phyloP scores from a whole-genome alignment of 2,888 invertebrate species.

The Embidobia sp. region DNA sequence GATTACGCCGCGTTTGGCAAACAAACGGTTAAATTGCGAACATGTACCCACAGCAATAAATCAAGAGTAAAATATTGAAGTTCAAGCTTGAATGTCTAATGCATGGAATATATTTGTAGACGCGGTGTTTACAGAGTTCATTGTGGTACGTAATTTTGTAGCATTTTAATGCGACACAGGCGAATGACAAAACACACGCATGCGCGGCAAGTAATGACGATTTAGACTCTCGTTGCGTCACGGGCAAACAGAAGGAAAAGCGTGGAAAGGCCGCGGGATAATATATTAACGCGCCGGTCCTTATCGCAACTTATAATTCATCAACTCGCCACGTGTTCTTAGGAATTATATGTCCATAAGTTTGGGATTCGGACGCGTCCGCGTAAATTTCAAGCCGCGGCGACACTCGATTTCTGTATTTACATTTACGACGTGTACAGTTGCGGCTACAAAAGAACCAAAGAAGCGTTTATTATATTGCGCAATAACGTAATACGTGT shows the following conservation, averaged over 20 bases:
- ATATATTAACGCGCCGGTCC: constrained; percentile 79
- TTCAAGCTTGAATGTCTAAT: too few species aligned
- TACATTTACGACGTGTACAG: constrained; percentile 46
- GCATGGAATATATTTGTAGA: too few species aligned
- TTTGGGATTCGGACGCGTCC: constrained; percentile 29
- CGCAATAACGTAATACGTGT: constrained; percentile 4
- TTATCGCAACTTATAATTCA: constrained; percentile 80
- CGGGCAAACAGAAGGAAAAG: constrained; percentile 10
- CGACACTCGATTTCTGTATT: constrained; percentile 49
- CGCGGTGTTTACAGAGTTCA: too few species aligned
- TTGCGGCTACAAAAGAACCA: constrained; percentile 30
- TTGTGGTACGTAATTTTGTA: too few species aligned
- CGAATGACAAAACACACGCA: too few species aligned
- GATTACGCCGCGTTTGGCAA: too few species aligned
- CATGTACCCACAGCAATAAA: too few species aligned
- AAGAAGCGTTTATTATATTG: constrained; percentile 46
- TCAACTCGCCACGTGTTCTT: constrained; percentile 79
- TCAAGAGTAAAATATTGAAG: too few species aligned
- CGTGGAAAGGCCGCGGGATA: constrained; percentile 67
- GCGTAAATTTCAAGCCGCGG: constrained; percentile 42
- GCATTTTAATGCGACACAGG: too few species aligned
- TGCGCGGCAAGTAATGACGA: too few species aligned
- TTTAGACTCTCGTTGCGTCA: constrained; percentile 18
- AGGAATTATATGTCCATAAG: constrained; percentile 63
- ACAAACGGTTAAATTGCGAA: too few species aligned